Percentiles rank a stretch among this genome's conserved stretches.
phyloP scores from a whole-genome alignment of 1,140 invertebrate species.

The Drosophila guanche region DNA sequence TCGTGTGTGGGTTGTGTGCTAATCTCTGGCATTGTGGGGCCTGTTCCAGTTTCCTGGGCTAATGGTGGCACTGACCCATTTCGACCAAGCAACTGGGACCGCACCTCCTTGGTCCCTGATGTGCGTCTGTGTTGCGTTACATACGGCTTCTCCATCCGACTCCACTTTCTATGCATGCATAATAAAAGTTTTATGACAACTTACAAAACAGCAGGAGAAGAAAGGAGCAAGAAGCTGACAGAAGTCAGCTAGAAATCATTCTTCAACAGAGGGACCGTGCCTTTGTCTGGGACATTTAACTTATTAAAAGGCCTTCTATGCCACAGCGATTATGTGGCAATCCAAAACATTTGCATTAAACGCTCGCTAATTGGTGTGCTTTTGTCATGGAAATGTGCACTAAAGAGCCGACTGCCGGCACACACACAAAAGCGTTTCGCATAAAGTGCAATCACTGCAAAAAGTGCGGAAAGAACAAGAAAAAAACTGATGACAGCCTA shows the following conservation, averaged over 20 bases:
- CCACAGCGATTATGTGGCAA: constrained; percentile 49
- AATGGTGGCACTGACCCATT: constrained; percentile 66
- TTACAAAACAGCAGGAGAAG: neutral
- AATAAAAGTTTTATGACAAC: constrained; percentile 61
- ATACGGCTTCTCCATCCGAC: neutral
- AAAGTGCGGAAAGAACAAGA: constrained; percentile 17
- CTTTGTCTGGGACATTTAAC: constrained; percentile 49
- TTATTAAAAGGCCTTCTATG: constrained; percentile 60
- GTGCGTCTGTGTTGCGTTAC: constrained; percentile 40
- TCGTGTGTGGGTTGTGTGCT: constrained; percentile 26
- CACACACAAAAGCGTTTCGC: constrained; percentile 48
- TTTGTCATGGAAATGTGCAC: constrained; percentile 73
- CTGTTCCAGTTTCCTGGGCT: constrained; percentile 47
- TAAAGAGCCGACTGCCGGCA: constrained; percentile 39
- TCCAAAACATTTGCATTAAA: constrained; percentile 73
- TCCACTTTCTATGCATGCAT: constrained; percentile 37
- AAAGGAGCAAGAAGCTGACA: constrained; percentile 14
- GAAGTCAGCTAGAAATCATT: constrained; percentile 5
- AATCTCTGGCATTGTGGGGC: constrained; percentile 27
- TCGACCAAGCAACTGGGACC: constrained; percentile 57
- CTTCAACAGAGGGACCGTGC: constrained; percentile 8
- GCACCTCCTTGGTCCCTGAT: constrained; percentile 37
- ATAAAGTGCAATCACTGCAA: constrained; percentile 65
- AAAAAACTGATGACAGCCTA: constrained; percentile 7
- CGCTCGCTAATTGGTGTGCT: constrained; percentile 71